Evolutionary conservation across 2,888 invertebrate species (phyloP), one percentile per base, ranked within the genome.

Genomic region (Sminthurinus aureus): DNA sequence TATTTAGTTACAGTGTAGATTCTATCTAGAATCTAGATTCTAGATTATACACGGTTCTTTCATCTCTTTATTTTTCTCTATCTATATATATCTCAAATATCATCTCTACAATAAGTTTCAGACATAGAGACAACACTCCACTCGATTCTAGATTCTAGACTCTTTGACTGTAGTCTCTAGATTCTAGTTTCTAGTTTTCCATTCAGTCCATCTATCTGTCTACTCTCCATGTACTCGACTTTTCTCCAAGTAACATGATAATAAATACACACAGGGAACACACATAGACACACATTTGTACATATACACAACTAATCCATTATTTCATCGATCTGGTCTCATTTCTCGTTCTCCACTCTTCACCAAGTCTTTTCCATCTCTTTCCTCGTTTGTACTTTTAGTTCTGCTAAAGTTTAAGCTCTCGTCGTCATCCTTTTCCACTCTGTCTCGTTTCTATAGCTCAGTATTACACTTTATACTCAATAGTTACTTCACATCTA

Each of bases 301-400:
- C 69, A 24, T 15, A 71, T 22, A n/a, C 20, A 18, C 71, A 73
- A 20, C 51, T 80, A 80, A 80, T 71, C 80, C 80, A 80, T 80
- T 79, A 79, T 67, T 50, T n/a, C 24, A 71, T 71, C 73, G 71
- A 80, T 80, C 71, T 22, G 71, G 26, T 71, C 71, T 15, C 26
- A 20, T 71, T 24, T 20, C 71, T 24, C 71, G 6, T 71, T 22
- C 67, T 67, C 64, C 8, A 2, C 64, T 64, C 58, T n/a, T 64
- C 64, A 15, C n/a, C 64, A 15, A 18, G 64, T n/a, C n/a, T 64
- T 64, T 64, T 9, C 64, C 64, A 18, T 64, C 8, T n/a, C 64
- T 9, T 64, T 64, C n/a, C 9, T 4, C 9, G 38, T 38, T 1
- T 38, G 38, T 38, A 38, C 38, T 38, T 38, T 38, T 38, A 38